Evolutionary conservation across 2,888 invertebrate genomes (phyloP).

Genomic region (Trypoxylon attenuatum): DNA sequence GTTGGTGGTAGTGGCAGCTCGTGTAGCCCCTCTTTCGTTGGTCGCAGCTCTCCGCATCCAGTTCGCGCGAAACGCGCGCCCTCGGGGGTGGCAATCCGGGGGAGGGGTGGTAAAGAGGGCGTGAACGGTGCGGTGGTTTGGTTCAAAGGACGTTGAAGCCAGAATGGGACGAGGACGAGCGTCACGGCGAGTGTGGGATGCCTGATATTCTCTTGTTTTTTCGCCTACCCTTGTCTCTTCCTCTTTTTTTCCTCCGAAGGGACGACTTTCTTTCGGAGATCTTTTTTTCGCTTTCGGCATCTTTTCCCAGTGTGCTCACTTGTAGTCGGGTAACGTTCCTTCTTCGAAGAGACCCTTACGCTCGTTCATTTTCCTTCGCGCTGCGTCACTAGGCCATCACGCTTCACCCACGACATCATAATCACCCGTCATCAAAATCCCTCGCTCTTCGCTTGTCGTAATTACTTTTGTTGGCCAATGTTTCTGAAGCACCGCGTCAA

Average conservation of each 20-base stretch:
- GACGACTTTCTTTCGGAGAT: conserved; percentile 18
- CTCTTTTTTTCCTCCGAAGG: conserved; percentile 16
- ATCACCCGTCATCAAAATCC: no score
- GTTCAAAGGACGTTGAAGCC: conserved; percentile 55
- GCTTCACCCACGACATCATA: background rate
- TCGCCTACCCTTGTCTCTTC: background rate
- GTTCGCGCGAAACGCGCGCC: conserved; percentile 24
- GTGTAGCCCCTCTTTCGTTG: background rate
- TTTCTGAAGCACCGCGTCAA: no score
- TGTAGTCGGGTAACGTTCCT: conserved; percentile 26
- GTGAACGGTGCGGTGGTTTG: conserved; percentile 49
- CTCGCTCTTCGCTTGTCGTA: no score
- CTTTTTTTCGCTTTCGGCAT: conserved; percentile 1
- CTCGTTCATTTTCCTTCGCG: conserved; percentile 26
- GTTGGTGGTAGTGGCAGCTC: background rate
- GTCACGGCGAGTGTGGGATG: conserved; percentile 51
- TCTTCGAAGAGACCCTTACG: conserved; percentile 6
- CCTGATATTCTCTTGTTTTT: conserved; percentile 52
- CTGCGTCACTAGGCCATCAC: background rate
- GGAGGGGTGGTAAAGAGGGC: conserved; percentile 30
- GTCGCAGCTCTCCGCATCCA: background rate
- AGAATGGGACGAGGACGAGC: conserved; percentile 51
- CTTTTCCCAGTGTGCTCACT: background rate
- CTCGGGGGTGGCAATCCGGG: conserved; percentile 22
- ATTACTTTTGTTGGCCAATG: no score